phyloP scores from a whole-genome alignment of 2,888 invertebrate genomes.

The Endotricha flammealis region DNA sequence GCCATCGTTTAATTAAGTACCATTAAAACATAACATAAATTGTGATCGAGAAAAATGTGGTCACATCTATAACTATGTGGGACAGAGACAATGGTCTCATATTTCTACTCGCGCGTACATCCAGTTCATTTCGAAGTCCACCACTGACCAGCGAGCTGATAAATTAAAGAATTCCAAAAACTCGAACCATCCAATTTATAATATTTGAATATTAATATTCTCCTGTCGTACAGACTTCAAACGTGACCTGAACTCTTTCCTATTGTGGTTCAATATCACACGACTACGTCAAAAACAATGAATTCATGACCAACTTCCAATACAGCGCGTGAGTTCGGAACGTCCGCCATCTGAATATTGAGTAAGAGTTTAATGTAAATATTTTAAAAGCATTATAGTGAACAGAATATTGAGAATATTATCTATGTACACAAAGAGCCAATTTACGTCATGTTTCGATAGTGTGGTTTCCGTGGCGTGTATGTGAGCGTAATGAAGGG shows the following conservation, averaged over 20 bases:
- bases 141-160: slow-evolving; percentile 15
- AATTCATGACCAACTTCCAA: slow-evolving; percentile 69
- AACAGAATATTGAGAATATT: slow-evolving; percentile 18
- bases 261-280: slow-evolving; percentile 70
- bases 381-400: slow-evolving; percentile 26
- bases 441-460: slow-evolving; percentile 30
- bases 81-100: slow-evolving; percentile 5
- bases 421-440: slow-evolving; percentile 15
- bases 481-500: slow-evolving; percentile 51
- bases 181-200: slow-evolving; percentile 52
- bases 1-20: slow-evolving; percentile 8
- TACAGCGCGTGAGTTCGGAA: slow-evolving; percentile 48
- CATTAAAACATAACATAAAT: slow-evolving; percentile 11
- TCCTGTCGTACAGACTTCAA: slow-evolving; percentile 44
- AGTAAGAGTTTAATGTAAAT: slow-evolving; percentile 44
- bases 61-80: slow-evolving; percentile 1
- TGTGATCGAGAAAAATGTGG: slow-evolving; percentile 4
- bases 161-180: slow-evolving; percentile 58
- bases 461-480: slow-evolving; percentile 40
- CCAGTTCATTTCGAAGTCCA: neutral
- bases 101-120: no score
- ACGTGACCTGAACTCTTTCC: slow-evolving; percentile 73
- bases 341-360: slow-evolving; percentile 50
- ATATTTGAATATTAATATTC: slow-evolving; percentile 60
- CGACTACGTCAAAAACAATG: slow-evolving; percentile 69